Percentiles rank a stretch among this genome's conserved stretches.
Conservation (phyloP, 2,888 invertebrate genomes). For the Brenthis hecate region DNA sequence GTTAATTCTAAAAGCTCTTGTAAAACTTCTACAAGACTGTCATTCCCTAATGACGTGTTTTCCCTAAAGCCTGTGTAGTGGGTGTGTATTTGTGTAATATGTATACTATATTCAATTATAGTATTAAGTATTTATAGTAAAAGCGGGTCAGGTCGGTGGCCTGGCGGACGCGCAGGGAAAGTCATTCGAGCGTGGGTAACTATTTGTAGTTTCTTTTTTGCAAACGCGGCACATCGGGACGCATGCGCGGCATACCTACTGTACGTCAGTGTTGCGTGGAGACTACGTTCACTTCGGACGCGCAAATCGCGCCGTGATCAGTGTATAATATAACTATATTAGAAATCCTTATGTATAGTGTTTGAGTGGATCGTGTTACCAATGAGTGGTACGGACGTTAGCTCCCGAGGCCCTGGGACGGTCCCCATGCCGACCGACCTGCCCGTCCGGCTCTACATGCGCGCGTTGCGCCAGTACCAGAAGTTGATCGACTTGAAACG, state of each 20-base stretch:
- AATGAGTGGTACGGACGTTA: slow-evolving; percentile 72
- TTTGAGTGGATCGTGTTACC: slow-evolving; percentile 53
- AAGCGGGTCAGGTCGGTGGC: slow-evolving; percentile 73
- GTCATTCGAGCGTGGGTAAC: slow-evolving; percentile 61
- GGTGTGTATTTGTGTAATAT: background rate
- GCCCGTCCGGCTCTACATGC: slow-evolving; percentile 79
- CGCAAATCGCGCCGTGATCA: slow-evolving; percentile 53
- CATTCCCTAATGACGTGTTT: background rate
- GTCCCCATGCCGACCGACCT: slow-evolving; percentile 60
- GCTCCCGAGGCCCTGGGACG: slow-evolving; percentile 62
- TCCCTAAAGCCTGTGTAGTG: background rate
- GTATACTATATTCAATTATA: slow-evolving; percentile 37
- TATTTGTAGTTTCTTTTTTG: slow-evolving; percentile 69
- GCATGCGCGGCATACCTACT: slow-evolving; percentile 64
- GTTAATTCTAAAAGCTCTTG: background rate
- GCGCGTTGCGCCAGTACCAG: slow-evolving; percentile 85
- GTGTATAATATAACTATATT: slow-evolving; percentile 36
- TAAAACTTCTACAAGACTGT: background rate
- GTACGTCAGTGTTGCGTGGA: slow-evolving; percentile 75
- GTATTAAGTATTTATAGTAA: slow-evolving; percentile 55
- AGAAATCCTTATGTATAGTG: slow-evolving; percentile 61
- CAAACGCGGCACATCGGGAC: slow-evolving; percentile 62
- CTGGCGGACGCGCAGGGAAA: slow-evolving; percentile 64
- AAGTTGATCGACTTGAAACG: slow-evolving; percentile 82
- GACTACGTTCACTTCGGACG: slow-evolving; percentile 80